Evolutionary conservation across 1,140 invertebrate species (phyloP).

Genomic region (Panonychus citri): DNA sequence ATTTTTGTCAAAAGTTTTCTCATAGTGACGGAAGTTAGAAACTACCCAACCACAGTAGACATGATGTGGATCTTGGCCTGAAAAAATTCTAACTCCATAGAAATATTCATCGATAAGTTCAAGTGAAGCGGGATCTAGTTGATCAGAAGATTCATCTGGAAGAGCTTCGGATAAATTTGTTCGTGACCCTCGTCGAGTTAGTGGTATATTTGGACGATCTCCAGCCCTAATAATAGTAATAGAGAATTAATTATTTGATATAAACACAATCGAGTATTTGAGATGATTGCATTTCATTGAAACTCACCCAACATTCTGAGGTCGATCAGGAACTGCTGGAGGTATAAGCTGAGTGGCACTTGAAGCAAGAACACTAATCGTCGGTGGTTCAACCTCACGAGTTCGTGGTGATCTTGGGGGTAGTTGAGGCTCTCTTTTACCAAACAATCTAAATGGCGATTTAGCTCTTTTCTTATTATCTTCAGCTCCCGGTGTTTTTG

Average conservation of each 20-base stretch:
- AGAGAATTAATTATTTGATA: too few relatives aligned
- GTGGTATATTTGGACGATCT: not conserved
- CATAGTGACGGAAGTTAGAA: constrained; percentile 49
- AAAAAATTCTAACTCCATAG: constrained; percentile 67
- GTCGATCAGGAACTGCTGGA: not conserved
- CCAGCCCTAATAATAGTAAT: not conserved
- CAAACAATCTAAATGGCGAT: constrained; percentile 70
- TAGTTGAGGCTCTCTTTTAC: constrained; percentile 30
- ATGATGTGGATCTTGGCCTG: constrained; percentile 71
- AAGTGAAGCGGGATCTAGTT: constrained; percentile 20
- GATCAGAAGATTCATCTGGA: constrained; percentile 9
- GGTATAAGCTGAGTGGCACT: not conserved
- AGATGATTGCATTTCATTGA: not conserved
- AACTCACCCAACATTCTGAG: not conserved
- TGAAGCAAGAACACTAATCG: not conserved
- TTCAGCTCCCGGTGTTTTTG: constrained; percentile 30
- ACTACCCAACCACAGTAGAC: constrained; percentile 99
- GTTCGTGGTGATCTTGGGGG: not conserved
- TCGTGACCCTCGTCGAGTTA: constrained; percentile 4
- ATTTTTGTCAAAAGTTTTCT: constrained; percentile 50
- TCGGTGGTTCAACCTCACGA: constrained; percentile 1
- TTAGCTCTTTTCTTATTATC: constrained; percentile 47
- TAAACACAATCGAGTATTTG: not conserved
- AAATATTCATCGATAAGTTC: constrained; percentile 94
- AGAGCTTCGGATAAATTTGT: constrained; percentile 3